Evolutionary conservation across 1,140 invertebrate genomes (phyloP).

Genomic region (Solenopsis invicta): DNA sequence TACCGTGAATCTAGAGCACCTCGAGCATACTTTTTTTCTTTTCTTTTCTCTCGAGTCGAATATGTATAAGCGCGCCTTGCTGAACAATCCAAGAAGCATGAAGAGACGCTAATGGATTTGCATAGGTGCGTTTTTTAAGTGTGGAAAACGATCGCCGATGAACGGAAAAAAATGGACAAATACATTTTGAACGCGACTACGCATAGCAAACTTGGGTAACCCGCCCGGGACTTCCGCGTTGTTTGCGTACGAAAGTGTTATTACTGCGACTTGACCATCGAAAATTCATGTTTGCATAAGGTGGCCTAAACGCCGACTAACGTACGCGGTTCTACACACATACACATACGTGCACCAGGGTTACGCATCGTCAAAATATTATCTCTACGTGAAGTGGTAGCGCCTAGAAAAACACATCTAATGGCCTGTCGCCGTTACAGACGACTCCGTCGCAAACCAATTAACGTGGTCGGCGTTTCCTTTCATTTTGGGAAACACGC

Average conservation of each 20-base stretch:
- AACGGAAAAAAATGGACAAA: background rate
- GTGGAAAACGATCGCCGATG: background rate
- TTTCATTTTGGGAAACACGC: constrained; percentile 9
- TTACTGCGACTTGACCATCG: constrained; percentile 48
- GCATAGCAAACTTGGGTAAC: constrained; percentile 43
- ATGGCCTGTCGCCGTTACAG: constrained; percentile 62
- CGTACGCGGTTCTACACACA: background rate
- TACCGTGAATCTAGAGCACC: background rate
- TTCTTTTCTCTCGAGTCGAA: background rate
- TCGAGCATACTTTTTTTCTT: constrained; percentile 20
- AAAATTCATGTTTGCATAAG: constrained; percentile 67
- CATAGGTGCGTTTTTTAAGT: constrained; percentile 46
- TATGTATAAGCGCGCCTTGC: background rate
- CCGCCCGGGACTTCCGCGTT: constrained; percentile 45
- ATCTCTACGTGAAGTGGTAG: constrained; percentile 55
- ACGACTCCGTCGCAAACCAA: constrained; percentile 62
- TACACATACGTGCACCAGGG: background rate
- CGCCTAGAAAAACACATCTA: constrained; percentile 70
- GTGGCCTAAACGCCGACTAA: constrained; percentile 48
- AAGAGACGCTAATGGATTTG: constrained; percentile 57
- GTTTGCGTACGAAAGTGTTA: constrained; percentile 66
- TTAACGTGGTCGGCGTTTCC: constrained; percentile 42
- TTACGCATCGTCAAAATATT: constrained; percentile 69
- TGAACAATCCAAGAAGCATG: background rate
- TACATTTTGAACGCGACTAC: constrained; percentile 4